Conservation (phyloP, 2,797 vertebrate genomes). For the Brachymystax lenok region DNA sequence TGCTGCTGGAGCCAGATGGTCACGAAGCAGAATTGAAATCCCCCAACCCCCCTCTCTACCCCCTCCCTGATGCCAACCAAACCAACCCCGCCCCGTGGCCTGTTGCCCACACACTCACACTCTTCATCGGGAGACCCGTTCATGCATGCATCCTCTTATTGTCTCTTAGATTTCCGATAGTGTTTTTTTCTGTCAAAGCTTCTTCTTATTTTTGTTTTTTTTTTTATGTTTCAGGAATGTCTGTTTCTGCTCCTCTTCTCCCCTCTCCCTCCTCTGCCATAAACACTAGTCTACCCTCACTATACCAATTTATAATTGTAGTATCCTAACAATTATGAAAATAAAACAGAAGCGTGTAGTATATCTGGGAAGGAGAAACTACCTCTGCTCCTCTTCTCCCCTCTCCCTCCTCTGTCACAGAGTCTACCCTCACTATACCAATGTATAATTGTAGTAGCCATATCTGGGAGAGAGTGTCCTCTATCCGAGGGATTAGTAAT, state of each 20-base stretch:
- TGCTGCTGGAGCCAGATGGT: conserved; percentile 70
- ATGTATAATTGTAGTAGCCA: no score
- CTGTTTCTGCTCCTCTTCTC: not conserved
- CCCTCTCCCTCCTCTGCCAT: no score
- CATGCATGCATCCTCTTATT: not conserved
- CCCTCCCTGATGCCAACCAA: not conserved
- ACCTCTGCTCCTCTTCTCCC: not conserved
- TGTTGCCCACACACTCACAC: conserved; percentile 33
- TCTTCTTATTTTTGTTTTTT: not conserved
- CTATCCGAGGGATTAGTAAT: conserved; percentile 47
- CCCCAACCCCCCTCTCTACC: conserved; percentile 31
- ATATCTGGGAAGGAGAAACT: not conserved
- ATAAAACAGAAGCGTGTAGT: not conserved
- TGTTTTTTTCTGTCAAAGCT: conserved; percentile 26
- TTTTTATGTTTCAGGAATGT: not conserved
- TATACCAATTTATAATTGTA: no score
- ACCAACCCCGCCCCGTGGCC: not conserved
- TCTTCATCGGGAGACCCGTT: not conserved
- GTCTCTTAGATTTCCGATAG: conserved; percentile 4
- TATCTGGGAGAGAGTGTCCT: not conserved
- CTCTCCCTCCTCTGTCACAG: no score
- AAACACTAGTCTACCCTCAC: no score
- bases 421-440: no score
- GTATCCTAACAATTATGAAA: not conserved
- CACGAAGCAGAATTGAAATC: conserved; percentile 66